Percentiles rank a stretch among this genome's conserved stretches.
These are phyloP conservation scores for Metridium senile DNA, from an alignment of 92 coral and sea anemone genomes.

Conservation along the genomic window DNA sequence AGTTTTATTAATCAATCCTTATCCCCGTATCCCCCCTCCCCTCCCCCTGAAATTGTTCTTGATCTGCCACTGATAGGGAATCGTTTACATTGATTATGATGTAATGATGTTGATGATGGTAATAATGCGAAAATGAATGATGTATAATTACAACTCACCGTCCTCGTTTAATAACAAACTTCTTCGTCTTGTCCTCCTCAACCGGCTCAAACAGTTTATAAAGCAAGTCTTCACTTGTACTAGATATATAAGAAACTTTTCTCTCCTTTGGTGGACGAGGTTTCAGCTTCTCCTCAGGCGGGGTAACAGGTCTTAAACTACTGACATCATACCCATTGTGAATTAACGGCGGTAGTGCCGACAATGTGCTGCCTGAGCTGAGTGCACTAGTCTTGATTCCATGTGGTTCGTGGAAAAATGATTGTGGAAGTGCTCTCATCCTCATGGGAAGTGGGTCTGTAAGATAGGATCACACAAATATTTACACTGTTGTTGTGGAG, in stretches of 20 bases:
- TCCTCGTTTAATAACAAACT: slow-evolving; percentile 91
- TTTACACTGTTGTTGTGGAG: not conserved
- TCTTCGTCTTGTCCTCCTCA: slow-evolving; percentile 86
- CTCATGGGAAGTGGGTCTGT: slow-evolving; percentile 97
- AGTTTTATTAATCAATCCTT: too few species aligned
- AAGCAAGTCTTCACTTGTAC: slow-evolving; percentile 84
- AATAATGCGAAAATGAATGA: not conserved
- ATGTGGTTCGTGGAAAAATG: slow-evolving; percentile 95
- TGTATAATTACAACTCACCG: slow-evolving; percentile 57
- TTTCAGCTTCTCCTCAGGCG: slow-evolving; percentile 82
- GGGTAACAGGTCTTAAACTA: slow-evolving; percentile 88
- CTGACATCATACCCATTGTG: slow-evolving; percentile 87
- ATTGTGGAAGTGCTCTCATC: slow-evolving; percentile 93
- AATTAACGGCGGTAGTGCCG: slow-evolving; percentile 82
- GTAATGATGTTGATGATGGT: not conserved
- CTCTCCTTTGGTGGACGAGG: slow-evolving; percentile 96
- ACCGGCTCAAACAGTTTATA: slow-evolving; percentile 88
- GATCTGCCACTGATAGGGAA: too few species aligned
- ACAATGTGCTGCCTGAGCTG: slow-evolving; percentile 80
- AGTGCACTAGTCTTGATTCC: slow-evolving; percentile 82
- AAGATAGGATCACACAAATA: not conserved
- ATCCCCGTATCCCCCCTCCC: too few species aligned
- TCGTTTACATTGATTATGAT: too few species aligned
- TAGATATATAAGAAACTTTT: slow-evolving; percentile 51
- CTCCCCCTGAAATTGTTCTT: too few species aligned